Base-by-base conservation (phyloP, 2,888 invertebrate genomes). In the Nephrotoma flavescens region DNA sequence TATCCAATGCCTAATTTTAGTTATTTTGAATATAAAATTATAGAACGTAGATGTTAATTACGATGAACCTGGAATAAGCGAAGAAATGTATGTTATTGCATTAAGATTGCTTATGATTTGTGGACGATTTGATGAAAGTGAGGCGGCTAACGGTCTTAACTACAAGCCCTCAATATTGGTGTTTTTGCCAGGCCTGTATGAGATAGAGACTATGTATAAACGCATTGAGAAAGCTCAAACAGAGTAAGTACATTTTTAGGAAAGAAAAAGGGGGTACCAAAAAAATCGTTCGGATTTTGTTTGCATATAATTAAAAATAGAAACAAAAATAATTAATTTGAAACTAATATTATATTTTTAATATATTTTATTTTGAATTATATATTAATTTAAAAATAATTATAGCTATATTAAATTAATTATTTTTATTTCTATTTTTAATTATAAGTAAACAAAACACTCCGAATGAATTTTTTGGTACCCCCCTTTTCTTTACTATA, bases 181-280 rank as follows among this genome's bases (percentile, higher is more conserved):
- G 86, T 99, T 99, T 91, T 91, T 99, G 88, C 98, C 98, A 0
- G 98, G 97, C 85, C 94, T 97, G 86, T 92, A 94, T 89, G 97
- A 98, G 92, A 97, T 97, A 87, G 96, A 96, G 89, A 94, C 94
- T 87, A 92, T 96, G 89, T 93, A 94, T 89, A 92, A 90, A 83
- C 88, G 90, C 4, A 89, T 94, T 0, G 89, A 89, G 19, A 87
- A 86, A 86, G 87, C 87, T 12, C 86, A 86, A 85, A 83, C 71
- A n/a, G 12, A 87, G 88, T 88, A 87, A 42, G 57, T 71, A 9
- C 11, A 57, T 31, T 31, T 31, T 31, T 31, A 31, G n/a, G n/a
- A n/a, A n/a, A n/a, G n/a, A n/a, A n/a, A n/a, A n/a, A n/a, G n/a
- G n/a, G n/a, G n/a, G n/a, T n/a, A n/a, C n/a, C n/a, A n/a, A n/a